Evolutionary conservation across 2,113 vertebrate genomes (phyloP), one percentile per base, ranked within the genome.

Genomic region (Salvelinus namaycush): DNA sequence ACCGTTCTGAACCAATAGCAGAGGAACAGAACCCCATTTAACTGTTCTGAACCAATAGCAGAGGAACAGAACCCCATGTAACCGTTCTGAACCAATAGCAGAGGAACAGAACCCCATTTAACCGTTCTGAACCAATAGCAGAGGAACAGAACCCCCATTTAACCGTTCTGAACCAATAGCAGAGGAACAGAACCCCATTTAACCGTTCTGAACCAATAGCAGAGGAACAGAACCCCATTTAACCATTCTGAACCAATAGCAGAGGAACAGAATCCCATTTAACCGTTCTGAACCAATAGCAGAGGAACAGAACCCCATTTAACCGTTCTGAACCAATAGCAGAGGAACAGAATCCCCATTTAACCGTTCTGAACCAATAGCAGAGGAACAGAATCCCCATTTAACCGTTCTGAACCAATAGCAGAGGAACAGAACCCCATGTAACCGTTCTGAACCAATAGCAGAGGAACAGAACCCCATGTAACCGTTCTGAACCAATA

Each of bases 171-270:
- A 7, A 14, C 81, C 27, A 48, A 76, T 68, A 74, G 16, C 70
- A 84, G 57, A 69, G 66, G 6, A 79, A 66, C 20, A 66, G 9
- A 27, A 27, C n/a, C n/a, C n/a, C 48, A 18, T 65, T 59, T 27
- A 26, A 7, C 64, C 24, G 24, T 24, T 26, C 22, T 6, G n/a
- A 11, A 16, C 81, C 27, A 48, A 76, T 65, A 74, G 18, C 68
- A 84, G 57, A 69, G 65, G 6, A 79, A 62, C 20, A 66, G 8
- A 71, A 24, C 24, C 24, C 24, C 24, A 24, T 24, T 24, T 24
- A 24, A 27, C 26, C 26, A 2, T 27, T 27, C 26, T 27, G 26
- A 27, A 2, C 26, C 27, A 27, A 27, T 27, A 27, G 27, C 27
- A 27, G 27, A 27, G 27, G 27, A 2, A 27, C 27, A 27, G 27